Conservation (phyloP, 2,888 invertebrate genomes). For the Parnassius smintheus region DNA sequence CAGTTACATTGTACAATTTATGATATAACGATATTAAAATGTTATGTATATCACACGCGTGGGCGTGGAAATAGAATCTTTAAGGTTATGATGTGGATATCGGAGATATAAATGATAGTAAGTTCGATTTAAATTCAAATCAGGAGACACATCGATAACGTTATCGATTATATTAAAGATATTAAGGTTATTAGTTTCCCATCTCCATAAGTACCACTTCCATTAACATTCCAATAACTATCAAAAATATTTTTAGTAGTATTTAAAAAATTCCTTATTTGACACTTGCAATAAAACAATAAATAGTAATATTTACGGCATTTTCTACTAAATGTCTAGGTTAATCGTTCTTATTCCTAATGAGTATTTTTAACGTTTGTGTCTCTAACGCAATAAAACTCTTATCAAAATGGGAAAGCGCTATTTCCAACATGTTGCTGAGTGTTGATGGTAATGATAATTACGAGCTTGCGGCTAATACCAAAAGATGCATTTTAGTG, state of each 20-base stretch:
- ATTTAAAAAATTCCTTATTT: too few species aligned
- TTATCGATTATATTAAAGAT: slow-evolving; percentile 6
- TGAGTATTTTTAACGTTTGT: too few species aligned
- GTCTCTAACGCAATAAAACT: slow-evolving; percentile 25
- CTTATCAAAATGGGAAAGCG: too few species aligned
- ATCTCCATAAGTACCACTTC: background rate
- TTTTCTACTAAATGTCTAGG: too few species aligned
- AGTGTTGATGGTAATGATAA: too few species aligned
- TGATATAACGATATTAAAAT: slow-evolving; percentile 7
- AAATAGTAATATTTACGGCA: too few species aligned
- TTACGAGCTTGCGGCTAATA: too few species aligned
- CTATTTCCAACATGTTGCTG: too few species aligned
- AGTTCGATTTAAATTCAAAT: slow-evolving; percentile 16
- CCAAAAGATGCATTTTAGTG: too few species aligned
- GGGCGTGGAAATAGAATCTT: slow-evolving; percentile 13
- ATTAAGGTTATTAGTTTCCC: background rate
- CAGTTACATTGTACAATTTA: slow-evolving; percentile 1
- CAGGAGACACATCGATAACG: background rate
- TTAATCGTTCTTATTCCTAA: too few species aligned
- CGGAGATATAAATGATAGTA: slow-evolving; percentile 1
- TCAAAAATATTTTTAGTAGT: too few species aligned
- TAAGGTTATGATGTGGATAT: background rate
- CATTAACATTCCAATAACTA: slow-evolving; percentile 43
- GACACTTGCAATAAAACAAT: too few species aligned
- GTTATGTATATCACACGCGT: slow-evolving; percentile 13